Evolutionary conservation across 64 coral and sea anemone species (phyloP), one percentile per base, ranked within the genome.

Genomic region (Porites lutea): DNA sequence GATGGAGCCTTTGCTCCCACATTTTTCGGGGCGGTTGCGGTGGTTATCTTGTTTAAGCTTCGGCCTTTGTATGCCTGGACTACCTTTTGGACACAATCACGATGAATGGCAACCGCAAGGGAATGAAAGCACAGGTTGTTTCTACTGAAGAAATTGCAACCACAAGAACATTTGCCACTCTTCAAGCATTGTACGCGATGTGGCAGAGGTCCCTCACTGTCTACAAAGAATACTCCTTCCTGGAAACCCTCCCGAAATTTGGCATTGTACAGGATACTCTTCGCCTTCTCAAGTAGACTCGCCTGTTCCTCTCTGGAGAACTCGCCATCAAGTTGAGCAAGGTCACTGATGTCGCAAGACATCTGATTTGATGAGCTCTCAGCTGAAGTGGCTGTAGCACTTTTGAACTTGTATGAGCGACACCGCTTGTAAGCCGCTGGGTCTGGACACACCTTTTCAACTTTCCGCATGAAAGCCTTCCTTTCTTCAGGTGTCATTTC

Each of bases 401-500:
- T 1, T 72, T 22, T 11, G 8, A 91, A 74, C 54, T 53, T 72
- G 21, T 59, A 79, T 27, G 77, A 79, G 44, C 37, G 83, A 73
- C 81, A 86, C 82, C 74, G 69, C 81, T 79, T 88, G 84, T 88
- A 93, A 46, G 91, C 71, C 47, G 48, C 61, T 51, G 91, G 82
- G 63, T 93, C 91, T 93, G 83, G 83, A 49, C 71, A 85, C 8
- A 92, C 52, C 74, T 77, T 92, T 45, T 50, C 12, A 14, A 83
- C 23, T 58, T 57, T 81, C 77, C 74, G 58, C 75, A 92, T 59
- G 13, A 55, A 69, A 83, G 23, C 68, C 59, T 75, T 73, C 70
- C 90, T 51, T 73, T 92, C 90, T 20, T 92, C 70, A 60, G 58
- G 79, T 10, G 68, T 84, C 55, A 92, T 80, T 63, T 74, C 70